Percentiles rank a stretch among this genome's conserved stretches.
Conservation (phyloP, 1,140 invertebrate species). For the Zaprionus ornatus region DNA sequence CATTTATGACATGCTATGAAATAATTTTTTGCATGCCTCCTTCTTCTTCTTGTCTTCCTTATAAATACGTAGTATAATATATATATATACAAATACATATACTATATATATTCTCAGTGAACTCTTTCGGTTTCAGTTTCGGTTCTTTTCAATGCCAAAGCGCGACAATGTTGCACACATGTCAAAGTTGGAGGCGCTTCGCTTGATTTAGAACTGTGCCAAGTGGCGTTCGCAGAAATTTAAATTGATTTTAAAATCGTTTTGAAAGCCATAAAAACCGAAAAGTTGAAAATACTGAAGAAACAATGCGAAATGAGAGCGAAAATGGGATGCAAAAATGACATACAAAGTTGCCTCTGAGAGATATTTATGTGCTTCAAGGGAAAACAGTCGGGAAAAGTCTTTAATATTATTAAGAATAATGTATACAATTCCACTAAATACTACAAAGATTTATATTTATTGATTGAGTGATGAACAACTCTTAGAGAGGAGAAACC, state of each 20-base stretch:
- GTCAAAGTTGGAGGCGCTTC: slow-evolving; percentile 74
- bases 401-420: neutral
- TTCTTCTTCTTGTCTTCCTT: slow-evolving; percentile 32
- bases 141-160: slow-evolving; percentile 31
- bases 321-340: slow-evolving; percentile 13
- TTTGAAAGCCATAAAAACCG: slow-evolving; percentile 71
- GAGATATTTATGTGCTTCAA: neutral
- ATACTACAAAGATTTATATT: too few relatives aligned
- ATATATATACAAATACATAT: neutral
- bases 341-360: slow-evolving; percentile 34
- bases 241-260: slow-evolving; percentile 78
- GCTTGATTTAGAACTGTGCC: slow-evolving; percentile 78
- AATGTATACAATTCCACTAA: too few relatives aligned
- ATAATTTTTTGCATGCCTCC: slow-evolving; percentile 44
- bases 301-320: slow-evolving; percentile 9
- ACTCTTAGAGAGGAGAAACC: neutral
- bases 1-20: slow-evolving; percentile 81
- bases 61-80: slow-evolving; percentile 43
- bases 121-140: neutral
- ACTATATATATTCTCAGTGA: neutral
- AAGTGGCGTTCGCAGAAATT: slow-evolving; percentile 74
- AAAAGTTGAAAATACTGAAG: neutral
- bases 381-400: neutral
- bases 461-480: neutral
- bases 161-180: slow-evolving; percentile 76